Evolutionary conservation across 2,797 vertebrate genomes (phyloP).

Genomic region (Pangasius macronema): DNA sequence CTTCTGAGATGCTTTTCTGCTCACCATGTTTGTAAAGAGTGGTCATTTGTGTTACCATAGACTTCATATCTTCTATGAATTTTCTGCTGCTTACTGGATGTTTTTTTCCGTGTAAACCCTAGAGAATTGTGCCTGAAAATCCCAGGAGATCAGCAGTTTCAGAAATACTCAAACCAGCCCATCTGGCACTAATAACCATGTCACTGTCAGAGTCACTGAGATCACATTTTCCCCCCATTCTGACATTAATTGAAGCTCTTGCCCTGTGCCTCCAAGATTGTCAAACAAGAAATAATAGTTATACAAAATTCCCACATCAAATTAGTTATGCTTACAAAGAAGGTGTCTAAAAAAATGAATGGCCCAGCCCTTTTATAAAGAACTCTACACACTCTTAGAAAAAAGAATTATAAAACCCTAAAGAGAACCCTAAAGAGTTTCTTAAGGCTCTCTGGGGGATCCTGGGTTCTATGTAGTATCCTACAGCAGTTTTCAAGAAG

Average conservation of each 20-base stretch:
- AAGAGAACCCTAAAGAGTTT: background rate
- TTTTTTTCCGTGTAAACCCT: background rate
- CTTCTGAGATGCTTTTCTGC: background rate
- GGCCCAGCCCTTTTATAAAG: background rate
- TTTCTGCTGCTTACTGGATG: background rate
- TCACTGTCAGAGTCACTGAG: background rate
- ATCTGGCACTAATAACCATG: conserved; percentile 1
- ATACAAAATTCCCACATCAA: background rate
- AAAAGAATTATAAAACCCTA: background rate
- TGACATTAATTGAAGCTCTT: background rate
- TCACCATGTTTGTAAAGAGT: background rate
- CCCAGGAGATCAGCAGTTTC: background rate
- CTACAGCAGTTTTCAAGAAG: background rate
- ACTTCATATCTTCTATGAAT: too few species aligned
- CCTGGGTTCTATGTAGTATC: background rate
- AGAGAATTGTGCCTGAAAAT: background rate
- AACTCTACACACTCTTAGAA: background rate
- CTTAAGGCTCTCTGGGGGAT: background rate
- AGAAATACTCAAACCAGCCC: background rate
- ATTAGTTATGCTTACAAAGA: background rate
- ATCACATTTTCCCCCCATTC: background rate
- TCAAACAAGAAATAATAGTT: background rate
- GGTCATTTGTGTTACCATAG: background rate
- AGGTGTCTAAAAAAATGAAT: background rate
- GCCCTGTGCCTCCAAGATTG: background rate